phyloP scores from a whole-genome alignment of 2,113 vertebrate species.

The Equus quagga region DNA sequence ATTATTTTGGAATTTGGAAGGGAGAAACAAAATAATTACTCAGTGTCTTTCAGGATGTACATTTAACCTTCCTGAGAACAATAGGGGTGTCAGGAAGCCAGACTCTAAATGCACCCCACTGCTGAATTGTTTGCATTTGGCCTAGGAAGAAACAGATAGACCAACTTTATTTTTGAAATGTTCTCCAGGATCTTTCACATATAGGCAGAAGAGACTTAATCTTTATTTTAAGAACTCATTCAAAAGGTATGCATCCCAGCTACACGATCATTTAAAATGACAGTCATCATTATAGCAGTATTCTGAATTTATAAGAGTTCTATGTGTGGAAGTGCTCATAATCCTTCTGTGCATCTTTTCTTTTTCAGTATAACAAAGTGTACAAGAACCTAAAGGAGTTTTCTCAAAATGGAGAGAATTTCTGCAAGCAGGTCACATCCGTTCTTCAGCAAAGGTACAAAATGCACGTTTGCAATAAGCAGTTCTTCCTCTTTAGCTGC shows the following conservation, averaged over 20 bases:
- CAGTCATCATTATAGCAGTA: neutral
- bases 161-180: conserved; percentile 12
- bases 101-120: neutral
- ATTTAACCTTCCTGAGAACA: conserved; percentile 9
- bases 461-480: neutral
- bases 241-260: neutral
- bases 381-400: conserved; percentile 92
- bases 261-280: neutral
- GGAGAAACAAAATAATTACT: neutral
- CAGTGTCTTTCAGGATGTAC: neutral
- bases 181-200: neutral
- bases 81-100: neutral
- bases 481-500: neutral
- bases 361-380: conserved; percentile 91
- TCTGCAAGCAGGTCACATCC: conserved; percentile 92
- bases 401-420: conserved; percentile 92
- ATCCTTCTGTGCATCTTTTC: conserved; percentile 44
- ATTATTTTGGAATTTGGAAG: neutral
- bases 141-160: neutral
- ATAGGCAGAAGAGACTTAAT: neutral
- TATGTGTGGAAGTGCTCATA: neutral
- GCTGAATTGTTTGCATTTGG: neutral
- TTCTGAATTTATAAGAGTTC: neutral
- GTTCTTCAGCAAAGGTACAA: conserved; percentile 93
- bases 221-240: conserved; percentile 48